Percentiles rank a stretch among this genome's conserved stretches.
Evolutionary conservation across 2,797 vertebrate species (phyloP).

Genomic region (Linurgus olivaceus): DNA sequence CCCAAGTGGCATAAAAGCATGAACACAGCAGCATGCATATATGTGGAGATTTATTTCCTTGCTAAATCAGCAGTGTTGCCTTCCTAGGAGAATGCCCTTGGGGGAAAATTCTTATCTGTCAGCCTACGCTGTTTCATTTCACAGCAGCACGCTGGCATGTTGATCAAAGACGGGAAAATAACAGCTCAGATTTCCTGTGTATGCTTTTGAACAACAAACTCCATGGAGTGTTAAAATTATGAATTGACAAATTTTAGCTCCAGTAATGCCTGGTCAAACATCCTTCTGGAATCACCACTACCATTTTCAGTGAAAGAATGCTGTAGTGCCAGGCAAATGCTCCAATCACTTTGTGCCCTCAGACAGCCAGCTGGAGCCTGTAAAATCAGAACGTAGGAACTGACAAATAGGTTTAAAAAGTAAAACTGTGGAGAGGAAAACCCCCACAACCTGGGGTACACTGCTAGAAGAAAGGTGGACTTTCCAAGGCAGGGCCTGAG

Average conservation of each 20-base stretch:
- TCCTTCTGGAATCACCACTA: background rate
- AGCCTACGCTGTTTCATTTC: background rate
- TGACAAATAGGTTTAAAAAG: background rate
- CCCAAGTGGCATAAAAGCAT: background rate
- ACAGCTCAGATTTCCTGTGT: background rate
- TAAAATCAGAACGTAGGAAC: background rate
- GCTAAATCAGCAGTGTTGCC: background rate
- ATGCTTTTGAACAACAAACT: background rate
- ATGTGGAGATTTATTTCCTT: background rate
- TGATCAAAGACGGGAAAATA: background rate
- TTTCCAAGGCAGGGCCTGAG: background rate
- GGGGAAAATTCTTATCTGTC: background rate
- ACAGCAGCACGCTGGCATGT: background rate
- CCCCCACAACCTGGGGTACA: fast-evolving
- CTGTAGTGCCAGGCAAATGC: background rate
- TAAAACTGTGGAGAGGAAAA: background rate
- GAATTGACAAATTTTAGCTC: background rate
- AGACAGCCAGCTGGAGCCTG: background rate
- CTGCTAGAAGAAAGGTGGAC: background rate
- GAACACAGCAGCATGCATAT: background rate
- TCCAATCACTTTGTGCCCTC: fast-evolving
- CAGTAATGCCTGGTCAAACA: background rate
- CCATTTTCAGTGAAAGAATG: background rate
- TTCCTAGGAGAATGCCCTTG: background rate
- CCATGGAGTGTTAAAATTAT: background rate